Evolutionary conservation across 1,140 invertebrate species (phyloP).

Genomic region (Penaeus indicus): DNA sequence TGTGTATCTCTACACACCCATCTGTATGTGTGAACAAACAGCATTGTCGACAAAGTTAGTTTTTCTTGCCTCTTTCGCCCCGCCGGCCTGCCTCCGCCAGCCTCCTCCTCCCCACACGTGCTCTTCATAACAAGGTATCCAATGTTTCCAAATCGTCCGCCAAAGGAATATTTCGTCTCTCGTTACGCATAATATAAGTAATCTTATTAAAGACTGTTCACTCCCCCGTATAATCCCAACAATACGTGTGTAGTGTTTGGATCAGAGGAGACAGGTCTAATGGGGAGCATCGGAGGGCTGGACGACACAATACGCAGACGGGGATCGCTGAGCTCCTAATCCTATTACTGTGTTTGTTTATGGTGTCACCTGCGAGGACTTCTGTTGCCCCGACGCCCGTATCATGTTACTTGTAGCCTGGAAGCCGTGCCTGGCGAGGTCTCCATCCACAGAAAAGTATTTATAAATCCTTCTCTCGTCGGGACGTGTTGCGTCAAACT

Average conservation of each 20-base stretch:
- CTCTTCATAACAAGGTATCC: too few relatives aligned
- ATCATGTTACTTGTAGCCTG: slow-evolving; percentile 17
- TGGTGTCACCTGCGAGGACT: slow-evolving; percentile 58
- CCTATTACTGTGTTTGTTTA: slow-evolving; percentile 60
- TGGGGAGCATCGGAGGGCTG: background rate
- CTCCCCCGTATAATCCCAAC: background rate
- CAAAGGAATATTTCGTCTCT: slow-evolving; percentile 6
- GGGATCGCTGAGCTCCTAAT: slow-evolving; percentile 52
- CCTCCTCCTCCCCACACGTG: too few relatives aligned
- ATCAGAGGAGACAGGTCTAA: slow-evolving; percentile 21
- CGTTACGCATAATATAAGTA: slow-evolving; percentile 12
- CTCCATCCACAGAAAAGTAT: too few relatives aligned
- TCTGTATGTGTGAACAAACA: too few relatives aligned
- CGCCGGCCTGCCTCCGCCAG: too few relatives aligned
- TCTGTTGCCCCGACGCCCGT: slow-evolving; percentile 1
- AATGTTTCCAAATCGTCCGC: too few relatives aligned
- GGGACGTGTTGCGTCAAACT: too few relatives aligned
- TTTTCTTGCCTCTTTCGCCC: too few relatives aligned
- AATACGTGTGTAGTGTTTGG: slow-evolving; percentile 20
- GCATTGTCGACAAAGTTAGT: too few relatives aligned
- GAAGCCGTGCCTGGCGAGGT: too few relatives aligned
- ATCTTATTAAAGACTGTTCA: slow-evolving; percentile 16
- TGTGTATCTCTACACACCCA: too few relatives aligned
- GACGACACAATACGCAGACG: slow-evolving; percentile 21
- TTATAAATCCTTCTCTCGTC: too few relatives aligned